Percentiles rank a stretch among this genome's conserved stretches.
Conservation (phyloP, 2,797 vertebrate genomes). For the Pseudotriccus pelzelni region DNA sequence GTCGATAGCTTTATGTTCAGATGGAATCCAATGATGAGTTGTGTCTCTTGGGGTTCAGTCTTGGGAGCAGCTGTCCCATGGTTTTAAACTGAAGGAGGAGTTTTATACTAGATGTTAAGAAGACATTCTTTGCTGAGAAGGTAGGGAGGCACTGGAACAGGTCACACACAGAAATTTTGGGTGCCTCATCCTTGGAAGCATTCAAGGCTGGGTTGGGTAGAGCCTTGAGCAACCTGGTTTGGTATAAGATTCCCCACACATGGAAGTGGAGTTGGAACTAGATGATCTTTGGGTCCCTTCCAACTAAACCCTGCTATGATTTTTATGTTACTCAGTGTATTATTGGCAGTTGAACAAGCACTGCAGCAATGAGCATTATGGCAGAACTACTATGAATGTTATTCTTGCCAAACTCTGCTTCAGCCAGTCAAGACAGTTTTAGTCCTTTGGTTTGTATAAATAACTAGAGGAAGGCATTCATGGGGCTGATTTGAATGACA, state of each 20-base stretch:
- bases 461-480: neutral
- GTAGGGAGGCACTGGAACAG: neutral
- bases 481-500: neutral
- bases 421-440: neutral
- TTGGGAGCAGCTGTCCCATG: neutral
- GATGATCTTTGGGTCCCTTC: neutral
- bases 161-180: neutral
- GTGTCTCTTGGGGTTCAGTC: neutral
- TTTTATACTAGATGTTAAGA: neutral
- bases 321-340: neutral
- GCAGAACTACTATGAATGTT: neutral
- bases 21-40: neutral
- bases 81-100: neutral
- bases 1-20: neutral
- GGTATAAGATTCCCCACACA: neutral
- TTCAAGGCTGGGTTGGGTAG: neutral
- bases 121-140: fast-evolving
- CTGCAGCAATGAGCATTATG: neutral
- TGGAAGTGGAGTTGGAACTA: neutral
- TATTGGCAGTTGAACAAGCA: neutral
- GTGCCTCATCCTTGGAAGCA: neutral
- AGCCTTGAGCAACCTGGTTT: neutral
- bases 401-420: neutral
- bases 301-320: neutral
- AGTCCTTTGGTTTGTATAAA: neutral